These are phyloP conservation scores for Pectinophora gossypiella DNA, from an alignment of 1,140 invertebrate genomes.

Conservation along the genomic window DNA sequence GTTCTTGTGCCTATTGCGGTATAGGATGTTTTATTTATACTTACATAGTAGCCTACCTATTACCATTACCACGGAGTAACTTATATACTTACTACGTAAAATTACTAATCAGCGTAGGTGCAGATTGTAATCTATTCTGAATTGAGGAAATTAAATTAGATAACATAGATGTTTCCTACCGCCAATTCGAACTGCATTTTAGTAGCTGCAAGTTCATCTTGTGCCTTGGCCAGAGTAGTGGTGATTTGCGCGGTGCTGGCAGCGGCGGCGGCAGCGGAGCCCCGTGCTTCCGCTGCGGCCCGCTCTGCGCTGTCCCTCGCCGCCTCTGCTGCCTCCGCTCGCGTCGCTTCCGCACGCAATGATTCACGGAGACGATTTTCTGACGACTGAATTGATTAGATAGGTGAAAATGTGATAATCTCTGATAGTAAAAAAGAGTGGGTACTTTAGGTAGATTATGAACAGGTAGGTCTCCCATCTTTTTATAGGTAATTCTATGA, in stretches of 20 bases:
- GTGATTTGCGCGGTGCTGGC: conserved; percentile 41
- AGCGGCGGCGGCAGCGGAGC: conserved; percentile 38
- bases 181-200: conserved; percentile 50
- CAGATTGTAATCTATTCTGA: neutral
- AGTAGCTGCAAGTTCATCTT: conserved; percentile 40
- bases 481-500: too few relatives aligned
- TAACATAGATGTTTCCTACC: conserved; percentile 21
- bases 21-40: too few relatives aligned
- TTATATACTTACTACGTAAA: too few relatives aligned
- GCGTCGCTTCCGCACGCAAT: conserved; percentile 35
- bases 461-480: too few relatives aligned
- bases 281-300: conserved; percentile 31
- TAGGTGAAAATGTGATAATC: too few relatives aligned
- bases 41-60: too few relatives aligned
- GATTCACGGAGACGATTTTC: conserved; percentile 44
- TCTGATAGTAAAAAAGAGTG: too few relatives aligned
- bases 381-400: conserved; percentile 21
- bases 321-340: conserved; percentile 49
- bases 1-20: too few relatives aligned
- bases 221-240: conserved; percentile 27
- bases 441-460: too few relatives aligned
- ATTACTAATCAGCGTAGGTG: neutral
- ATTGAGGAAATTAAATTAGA: neutral
- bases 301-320: conserved; percentile 37
- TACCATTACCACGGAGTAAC: too few relatives aligned